A percentile compares a stretch with the other conserved stretches of the same genome.
Evolutionary conservation across 1,140 invertebrate species (phyloP).

Genomic region (Zaprionus taronus): DNA sequence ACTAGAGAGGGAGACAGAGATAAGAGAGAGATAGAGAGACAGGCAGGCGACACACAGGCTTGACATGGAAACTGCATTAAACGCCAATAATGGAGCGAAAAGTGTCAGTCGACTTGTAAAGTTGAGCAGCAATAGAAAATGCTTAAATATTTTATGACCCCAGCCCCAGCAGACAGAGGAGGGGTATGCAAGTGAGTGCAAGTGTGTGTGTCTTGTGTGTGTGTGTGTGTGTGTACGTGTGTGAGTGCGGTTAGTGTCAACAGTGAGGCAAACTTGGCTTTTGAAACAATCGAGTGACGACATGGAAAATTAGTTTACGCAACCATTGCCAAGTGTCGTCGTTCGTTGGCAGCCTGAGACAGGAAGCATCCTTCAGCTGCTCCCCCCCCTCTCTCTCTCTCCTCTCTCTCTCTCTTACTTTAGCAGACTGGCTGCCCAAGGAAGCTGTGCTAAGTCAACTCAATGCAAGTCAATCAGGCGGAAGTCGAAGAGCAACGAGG

Average conservation of each 20-base stretch:
- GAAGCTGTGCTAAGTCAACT: constrained; percentile 77
- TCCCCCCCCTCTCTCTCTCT: background rate
- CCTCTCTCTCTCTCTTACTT: background rate
- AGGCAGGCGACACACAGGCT: background rate
- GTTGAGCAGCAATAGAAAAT: constrained; percentile 45
- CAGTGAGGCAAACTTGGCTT: constrained; percentile 64
- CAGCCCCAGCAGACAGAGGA: constrained; percentile 10
- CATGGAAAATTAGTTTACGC: constrained; percentile 82
- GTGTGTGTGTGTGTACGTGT: constrained; percentile 33
- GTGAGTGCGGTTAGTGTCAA: constrained; percentile 51
- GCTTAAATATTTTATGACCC: constrained; percentile 65
- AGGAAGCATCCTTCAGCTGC: background rate
- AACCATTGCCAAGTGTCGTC: constrained; percentile 66
- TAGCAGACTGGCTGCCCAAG: constrained; percentile 17
- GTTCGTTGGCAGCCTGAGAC: constrained; percentile 18
- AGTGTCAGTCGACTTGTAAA: constrained; percentile 36
- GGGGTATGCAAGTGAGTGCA: constrained; percentile 13
- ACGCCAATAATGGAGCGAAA: constrained; percentile 45
- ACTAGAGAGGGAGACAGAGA: background rate
- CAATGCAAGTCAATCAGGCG: constrained; percentile 80
- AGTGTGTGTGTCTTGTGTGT: constrained; percentile 25
- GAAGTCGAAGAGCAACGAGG: constrained; percentile 61
- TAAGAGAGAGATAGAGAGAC: background rate
- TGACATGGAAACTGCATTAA: constrained; percentile 75
- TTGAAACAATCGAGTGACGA: constrained; percentile 82